phyloP scores from a whole-genome alignment of 2,888 invertebrate species.

The Ypsolopha scabrella region DNA sequence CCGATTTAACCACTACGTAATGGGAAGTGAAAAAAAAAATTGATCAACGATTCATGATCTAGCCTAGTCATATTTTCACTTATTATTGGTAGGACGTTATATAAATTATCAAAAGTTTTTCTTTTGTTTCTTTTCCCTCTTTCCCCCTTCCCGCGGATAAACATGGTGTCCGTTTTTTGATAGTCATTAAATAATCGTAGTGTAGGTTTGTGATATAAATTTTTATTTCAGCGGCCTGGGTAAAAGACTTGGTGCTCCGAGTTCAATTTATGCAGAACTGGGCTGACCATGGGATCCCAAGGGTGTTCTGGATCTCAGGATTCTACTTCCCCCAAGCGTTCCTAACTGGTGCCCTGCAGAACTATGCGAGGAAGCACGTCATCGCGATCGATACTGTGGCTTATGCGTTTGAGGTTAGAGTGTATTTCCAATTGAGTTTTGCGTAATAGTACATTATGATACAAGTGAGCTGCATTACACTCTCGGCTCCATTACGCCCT shows the following conservation, averaged over 20 bases:
- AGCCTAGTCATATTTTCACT: no score
- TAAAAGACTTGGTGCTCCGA: constrained; percentile 72
- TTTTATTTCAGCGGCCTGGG: constrained; percentile 71
- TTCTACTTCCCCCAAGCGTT: constrained; percentile 91
- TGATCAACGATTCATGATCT: no score
- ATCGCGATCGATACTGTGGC: constrained; percentile 80
- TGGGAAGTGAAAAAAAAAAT: no score
- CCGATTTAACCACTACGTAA: no score
- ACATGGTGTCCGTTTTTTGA: not conserved
- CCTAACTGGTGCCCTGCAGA: constrained; percentile 85
- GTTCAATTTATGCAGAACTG: constrained; percentile 75
- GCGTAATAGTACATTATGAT: no score
- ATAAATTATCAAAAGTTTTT: no score
- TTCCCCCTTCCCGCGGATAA: no score
- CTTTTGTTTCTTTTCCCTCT: no score
- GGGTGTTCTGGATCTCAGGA: constrained; percentile 86
- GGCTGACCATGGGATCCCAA: constrained; percentile 76
- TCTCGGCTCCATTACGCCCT: no score
- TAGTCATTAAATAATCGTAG: not conserved
- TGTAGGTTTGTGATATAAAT: not conserved
- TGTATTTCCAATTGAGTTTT: no score
- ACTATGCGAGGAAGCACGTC: constrained; percentile 81
- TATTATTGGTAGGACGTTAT: no score
- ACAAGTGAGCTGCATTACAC: no score
- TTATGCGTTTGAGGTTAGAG: constrained; percentile 70